Conservation (phyloP, 2,888 invertebrate species). For the Laothoe populi region DNA sequence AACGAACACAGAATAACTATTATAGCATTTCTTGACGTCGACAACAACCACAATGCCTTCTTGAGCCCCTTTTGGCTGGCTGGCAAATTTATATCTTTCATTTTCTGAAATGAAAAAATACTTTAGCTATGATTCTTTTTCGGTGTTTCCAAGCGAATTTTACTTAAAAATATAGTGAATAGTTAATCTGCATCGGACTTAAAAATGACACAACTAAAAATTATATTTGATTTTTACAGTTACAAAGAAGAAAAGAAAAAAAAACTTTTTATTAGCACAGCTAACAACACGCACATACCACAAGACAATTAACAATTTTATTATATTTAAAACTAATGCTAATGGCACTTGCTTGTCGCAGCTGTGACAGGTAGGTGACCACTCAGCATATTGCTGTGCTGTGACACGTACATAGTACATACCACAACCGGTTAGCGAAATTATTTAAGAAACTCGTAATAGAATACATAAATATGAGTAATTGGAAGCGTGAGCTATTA, state of each 20-base stretch:
- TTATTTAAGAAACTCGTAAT: not conserved
- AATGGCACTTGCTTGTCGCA: no score
- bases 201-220: not conserved
- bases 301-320: no score
- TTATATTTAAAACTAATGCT: no score
- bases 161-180: not conserved
- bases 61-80: slow-evolving; percentile 66
- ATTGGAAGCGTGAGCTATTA: not conserved
- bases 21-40: slow-evolving; percentile 93
- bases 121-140: slow-evolving; percentile 9
- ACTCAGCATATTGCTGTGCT: no score
- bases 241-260: no score
- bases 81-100: slow-evolving; percentile 87
- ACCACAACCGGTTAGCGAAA: not conserved
- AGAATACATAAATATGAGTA: not conserved
- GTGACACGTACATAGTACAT: no score
- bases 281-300: no score
- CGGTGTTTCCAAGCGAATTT: not conserved
- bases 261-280: no score
- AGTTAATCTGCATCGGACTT: not conserved
- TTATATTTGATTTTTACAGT: no score
- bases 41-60: slow-evolving; percentile 90
- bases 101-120: slow-evolving; percentile 83
- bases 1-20: slow-evolving; percentile 90
- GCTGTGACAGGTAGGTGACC: no score